Evolutionary conservation across 2,113 vertebrate genomes (phyloP).

Genomic region (Saccopteryx bilineata): DNA sequence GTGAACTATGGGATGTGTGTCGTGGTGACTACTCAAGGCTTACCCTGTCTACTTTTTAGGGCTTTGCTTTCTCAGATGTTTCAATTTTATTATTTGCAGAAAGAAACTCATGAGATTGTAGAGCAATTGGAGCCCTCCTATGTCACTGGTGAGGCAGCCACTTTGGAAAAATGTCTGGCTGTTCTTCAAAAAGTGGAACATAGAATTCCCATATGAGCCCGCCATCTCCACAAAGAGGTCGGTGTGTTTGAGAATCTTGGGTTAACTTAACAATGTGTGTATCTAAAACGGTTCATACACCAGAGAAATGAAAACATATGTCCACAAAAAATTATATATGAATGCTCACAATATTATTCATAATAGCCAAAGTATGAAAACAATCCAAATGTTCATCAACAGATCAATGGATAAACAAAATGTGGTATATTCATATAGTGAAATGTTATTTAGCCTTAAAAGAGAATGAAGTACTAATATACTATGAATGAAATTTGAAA

Average conservation of each 20-base stretch:
- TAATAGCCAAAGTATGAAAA: neutral
- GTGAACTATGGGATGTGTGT: neutral
- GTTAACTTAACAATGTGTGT: neutral
- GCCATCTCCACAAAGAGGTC: neutral
- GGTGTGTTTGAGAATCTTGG: neutral
- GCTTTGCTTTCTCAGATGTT: neutral
- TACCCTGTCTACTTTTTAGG: neutral
- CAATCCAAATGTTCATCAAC: neutral
- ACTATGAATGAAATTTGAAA: neutral
- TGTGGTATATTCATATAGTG: neutral
- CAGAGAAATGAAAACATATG: neutral
- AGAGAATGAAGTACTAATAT: neutral
- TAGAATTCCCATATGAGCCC: neutral
- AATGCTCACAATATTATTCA: neutral
- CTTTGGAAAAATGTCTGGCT: neutral
- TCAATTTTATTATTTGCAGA: slow-evolving; percentile 5
- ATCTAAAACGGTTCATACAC: neutral
- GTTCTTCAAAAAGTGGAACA: neutral
- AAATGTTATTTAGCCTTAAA: neutral
- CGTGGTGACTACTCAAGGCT: neutral
- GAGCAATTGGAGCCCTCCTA: neutral
- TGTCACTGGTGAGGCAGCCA: neutral
- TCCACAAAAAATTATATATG: neutral
- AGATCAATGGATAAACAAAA: neutral
- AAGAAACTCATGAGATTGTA: neutral